Base-by-base conservation (phyloP, 2,113 vertebrate genomes). In the Malurus melanocephalus region DNA sequence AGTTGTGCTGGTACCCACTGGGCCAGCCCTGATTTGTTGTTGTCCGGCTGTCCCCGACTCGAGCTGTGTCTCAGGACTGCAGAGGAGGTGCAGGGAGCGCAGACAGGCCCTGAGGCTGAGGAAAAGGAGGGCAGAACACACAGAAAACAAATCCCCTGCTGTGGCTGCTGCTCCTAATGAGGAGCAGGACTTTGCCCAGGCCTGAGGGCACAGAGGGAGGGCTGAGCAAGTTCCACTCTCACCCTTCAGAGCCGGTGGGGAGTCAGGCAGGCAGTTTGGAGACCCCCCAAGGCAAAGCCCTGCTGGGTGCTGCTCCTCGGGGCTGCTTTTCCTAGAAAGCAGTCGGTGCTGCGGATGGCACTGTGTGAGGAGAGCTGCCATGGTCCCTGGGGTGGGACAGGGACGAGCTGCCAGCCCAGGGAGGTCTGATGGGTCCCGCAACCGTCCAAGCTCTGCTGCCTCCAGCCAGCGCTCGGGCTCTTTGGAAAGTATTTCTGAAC, bases 401-500 rank as follows among this genome's bases (percentile, higher is more conserved):
- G 59, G 89, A 82, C 4, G 14, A 55, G 67, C 74, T 87, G 92
- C 91, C 81, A 92, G 85, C 10, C 78, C 16, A 1, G 75, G 80
- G 82, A 73, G 92, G 77, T 73, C 93, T 77, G 64, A 3, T 32
- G 85, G 60, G 64, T 64, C 94, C 62, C 3, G 1, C 51, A 53
- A 10, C 52, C 2, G 0, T 80, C 72, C 28, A 10, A 59, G 55
- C 52, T 85, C 71, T 1, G 1, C 72, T 69, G 64, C 82, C 89
- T 75, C 32, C 3, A 7, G 88, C 92, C 93, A 91, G 30, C 15
- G 4, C 27, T 46, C 1, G 8, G 88, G 80, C 93, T 78, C 46
- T 32, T 84, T 42, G 86, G 94, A 96, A 96, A 95, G 57, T 94
- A 95, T 96, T 95, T 92, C 80, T 53, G 79, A 82, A 79, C 64